Evolutionary conservation across 2,888 invertebrate species (phyloP), one percentile per base, ranked within the genome.

Genomic region (Drosophila infuscata): DNA sequence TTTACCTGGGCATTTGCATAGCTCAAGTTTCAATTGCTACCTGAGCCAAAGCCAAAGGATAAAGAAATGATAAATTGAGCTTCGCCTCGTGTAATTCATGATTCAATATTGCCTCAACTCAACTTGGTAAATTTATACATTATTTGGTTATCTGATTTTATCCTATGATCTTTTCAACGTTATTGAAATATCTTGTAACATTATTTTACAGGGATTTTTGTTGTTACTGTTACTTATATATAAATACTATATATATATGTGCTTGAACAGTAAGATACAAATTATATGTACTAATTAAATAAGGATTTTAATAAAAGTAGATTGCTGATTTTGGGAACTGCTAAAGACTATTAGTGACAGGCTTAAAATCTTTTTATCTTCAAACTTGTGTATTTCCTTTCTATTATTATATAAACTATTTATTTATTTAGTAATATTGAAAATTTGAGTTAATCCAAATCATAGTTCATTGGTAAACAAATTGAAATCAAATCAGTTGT

Each of bases 11-110:
- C 15, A 53, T 74, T 57, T 57, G 59, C 59, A 53, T 74, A 57
- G 60, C 35, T 74, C 17, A 33, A n/a, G 66, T 51, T 61, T 36
- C 57, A 57, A 52, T 46, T 61, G 36, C 49, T 49, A 32, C 36
- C 49, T 8, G 33, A 32, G 30, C 48, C 25, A 43, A 43, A 54
- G 35, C 57, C 12, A 33, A 32, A 20, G 29, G 30, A 36, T 38
- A 41, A 35, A 12, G 15, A n/a, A 69, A 20, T 17, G 11, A 48
- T 20, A 32, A 7, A 38, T 17, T n/a, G 7, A 38, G 17, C 1
- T 53, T n/a, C 11, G 5, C 3, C 12, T 46, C 20, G 12, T 20
- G 7, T 12, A 46, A 46, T 12, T 46, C 15, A 20, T 29, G 56
- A 7, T 25, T 25, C 25, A 25, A 2, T 1, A 25, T 25, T 25